phyloP scores from a whole-genome alignment of 2,797 vertebrate species.

The Crax fasciolata region DNA sequence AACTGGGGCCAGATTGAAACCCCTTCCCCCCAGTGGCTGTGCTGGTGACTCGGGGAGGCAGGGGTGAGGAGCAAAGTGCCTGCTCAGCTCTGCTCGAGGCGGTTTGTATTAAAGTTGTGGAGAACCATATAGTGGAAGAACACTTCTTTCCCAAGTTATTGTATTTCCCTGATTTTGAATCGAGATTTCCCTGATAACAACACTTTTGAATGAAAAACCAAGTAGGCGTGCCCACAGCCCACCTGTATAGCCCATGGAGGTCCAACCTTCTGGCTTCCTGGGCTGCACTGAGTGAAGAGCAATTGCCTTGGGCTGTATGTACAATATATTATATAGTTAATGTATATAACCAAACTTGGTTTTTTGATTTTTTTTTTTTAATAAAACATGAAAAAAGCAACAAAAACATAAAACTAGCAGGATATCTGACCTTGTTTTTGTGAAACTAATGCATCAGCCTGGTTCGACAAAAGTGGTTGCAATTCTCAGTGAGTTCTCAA shows the following conservation, averaged over 20 bases:
- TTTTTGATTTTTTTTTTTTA: too few species aligned
- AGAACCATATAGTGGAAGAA: neutral
- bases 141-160: neutral
- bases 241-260: neutral
- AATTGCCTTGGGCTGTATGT: too few species aligned
- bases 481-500: too few species aligned
- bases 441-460: too few species aligned
- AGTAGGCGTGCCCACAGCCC: neutral
- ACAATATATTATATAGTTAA: too few species aligned
- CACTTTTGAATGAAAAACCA: neutral
- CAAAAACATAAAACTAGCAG: too few species aligned
- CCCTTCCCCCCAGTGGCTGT: neutral
- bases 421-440: too few species aligned
- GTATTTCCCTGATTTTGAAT: neutral
- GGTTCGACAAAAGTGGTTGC: too few species aligned
- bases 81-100: neutral
- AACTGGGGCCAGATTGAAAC: neutral
- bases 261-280: too few species aligned
- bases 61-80: fast-evolving
- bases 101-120: neutral
- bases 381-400: too few species aligned
- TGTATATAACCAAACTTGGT: too few species aligned
- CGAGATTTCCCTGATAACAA: neutral
- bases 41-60: neutral
- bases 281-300: too few species aligned